Percentiles rank a stretch among this genome's conserved stretches.
phyloP scores from a whole-genome alignment of 2,113 vertebrate genomes.

The Gulo gulo region DNA sequence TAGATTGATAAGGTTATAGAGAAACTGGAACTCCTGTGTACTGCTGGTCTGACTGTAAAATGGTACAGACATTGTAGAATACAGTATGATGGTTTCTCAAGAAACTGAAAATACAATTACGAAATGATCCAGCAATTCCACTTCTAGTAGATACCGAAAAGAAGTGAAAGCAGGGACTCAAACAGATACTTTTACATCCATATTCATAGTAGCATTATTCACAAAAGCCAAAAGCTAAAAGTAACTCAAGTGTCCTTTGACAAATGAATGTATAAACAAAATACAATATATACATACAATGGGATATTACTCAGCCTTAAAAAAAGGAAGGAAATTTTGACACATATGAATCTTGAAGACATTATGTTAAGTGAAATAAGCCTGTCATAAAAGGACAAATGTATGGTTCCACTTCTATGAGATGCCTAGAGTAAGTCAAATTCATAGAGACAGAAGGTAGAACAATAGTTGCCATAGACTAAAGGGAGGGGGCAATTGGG shows the following conservation, averaged over 20 bases:
- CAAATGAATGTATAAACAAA: background rate
- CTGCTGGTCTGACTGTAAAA: background rate
- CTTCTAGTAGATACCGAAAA: background rate
- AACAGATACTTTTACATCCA: background rate
- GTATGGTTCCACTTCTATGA: background rate
- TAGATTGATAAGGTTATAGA: background rate
- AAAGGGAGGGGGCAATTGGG: background rate
- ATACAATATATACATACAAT: background rate
- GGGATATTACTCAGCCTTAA: background rate
- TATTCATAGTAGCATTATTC: background rate
- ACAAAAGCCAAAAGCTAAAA: background rate
- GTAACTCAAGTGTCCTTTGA: background rate
- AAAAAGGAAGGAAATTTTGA: background rate
- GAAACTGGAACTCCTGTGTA: background rate
- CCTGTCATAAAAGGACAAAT: background rate
- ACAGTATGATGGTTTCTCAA: background rate
- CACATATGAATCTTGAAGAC: background rate
- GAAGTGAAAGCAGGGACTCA: background rate
- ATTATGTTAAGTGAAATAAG: background rate
- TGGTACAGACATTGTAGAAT: background rate
- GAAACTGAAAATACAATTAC: background rate
- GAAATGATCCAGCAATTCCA: background rate
- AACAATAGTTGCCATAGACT: background rate
- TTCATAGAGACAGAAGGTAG: background rate
- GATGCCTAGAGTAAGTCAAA: background rate